These are phyloP conservation scores for Eumeta japonica DNA, from an alignment of 1,140 invertebrate species.

Conservation along the genomic window DNA sequence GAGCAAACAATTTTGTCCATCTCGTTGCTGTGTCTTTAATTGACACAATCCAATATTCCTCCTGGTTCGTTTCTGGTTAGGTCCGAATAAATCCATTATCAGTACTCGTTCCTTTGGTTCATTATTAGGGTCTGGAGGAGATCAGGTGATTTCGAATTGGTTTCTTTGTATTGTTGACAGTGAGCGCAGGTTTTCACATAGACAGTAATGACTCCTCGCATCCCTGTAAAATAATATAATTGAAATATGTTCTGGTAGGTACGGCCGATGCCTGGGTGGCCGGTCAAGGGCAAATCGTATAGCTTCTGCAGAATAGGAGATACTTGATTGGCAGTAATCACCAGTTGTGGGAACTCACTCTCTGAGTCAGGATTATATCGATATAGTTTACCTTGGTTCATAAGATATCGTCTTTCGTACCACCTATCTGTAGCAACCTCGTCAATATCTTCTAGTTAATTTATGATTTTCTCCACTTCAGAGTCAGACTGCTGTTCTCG, in stretches of 20 bases:
- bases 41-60: conserved; percentile 16
- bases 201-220: not conserved
- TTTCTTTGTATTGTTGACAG: not conserved
- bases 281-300: not conserved
- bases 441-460: not conserved
- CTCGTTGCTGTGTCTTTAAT: conserved; percentile 17
- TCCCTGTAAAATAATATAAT: not conserved
- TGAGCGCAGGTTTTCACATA: not conserved
- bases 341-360: not conserved
- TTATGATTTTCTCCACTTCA: conserved; percentile 4
- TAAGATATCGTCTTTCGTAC: conserved; percentile 6
- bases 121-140: not conserved
- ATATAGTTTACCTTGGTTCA: conserved; percentile 10
- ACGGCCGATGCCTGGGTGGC: not conserved
- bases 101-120: not conserved
- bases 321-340: not conserved
- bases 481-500: conserved; percentile 5
- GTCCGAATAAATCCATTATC: not conserved
- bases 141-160: not conserved
- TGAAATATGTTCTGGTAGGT: not conserved
- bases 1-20: conserved; percentile 3
- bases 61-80: not conserved
- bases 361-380: conserved; percentile 5
- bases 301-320: not conserved
- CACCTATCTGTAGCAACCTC: not conserved